Percentiles rank a stretch among this genome's conserved stretches.
These are phyloP conservation scores for Empidonax alnorum DNA, from an alignment of 2,113 vertebrate species.

Conservation along the genomic window DNA sequence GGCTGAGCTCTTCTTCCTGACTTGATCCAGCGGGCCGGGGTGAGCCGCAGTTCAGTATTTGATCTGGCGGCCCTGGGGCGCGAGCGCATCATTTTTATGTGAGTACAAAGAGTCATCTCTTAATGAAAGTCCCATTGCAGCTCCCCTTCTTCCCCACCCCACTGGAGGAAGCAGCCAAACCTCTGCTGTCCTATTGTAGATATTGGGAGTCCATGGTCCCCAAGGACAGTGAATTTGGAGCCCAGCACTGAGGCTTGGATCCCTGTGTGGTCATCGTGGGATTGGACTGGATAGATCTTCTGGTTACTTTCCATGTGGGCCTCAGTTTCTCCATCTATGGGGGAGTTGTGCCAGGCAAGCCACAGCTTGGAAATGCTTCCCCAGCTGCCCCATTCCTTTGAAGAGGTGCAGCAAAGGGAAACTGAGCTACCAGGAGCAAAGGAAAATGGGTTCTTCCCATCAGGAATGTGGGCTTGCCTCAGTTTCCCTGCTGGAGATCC, in stretches of 20 bases:
- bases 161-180: neutral
- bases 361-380: rapidly evolving
- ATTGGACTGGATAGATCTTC: neutral
- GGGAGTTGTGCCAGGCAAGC: neutral
- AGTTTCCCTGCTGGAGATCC: neutral
- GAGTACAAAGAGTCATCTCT: constrained; percentile 56
- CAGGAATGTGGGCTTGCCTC: neutral
- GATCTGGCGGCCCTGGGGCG: constrained; percentile 42
- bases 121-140: constrained; percentile 47
- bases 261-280: neutral
- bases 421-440: rapidly evolving
- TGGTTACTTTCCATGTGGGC: rapidly evolving
- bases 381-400: neutral
- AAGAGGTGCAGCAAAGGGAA: neutral
- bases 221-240: neutral
- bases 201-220: rapidly evolving
- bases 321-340: neutral
- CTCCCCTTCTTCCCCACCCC: neutral
- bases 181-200: neutral
- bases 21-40: constrained; percentile 34
- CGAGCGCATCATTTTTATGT: constrained; percentile 24
- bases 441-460: neutral
- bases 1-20: constrained; percentile 10
- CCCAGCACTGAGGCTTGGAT: neutral
- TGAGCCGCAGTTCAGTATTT: constrained; percentile 69